Conservation (phyloP, 2,888 invertebrate genomes). For the Julus scanicus region DNA sequence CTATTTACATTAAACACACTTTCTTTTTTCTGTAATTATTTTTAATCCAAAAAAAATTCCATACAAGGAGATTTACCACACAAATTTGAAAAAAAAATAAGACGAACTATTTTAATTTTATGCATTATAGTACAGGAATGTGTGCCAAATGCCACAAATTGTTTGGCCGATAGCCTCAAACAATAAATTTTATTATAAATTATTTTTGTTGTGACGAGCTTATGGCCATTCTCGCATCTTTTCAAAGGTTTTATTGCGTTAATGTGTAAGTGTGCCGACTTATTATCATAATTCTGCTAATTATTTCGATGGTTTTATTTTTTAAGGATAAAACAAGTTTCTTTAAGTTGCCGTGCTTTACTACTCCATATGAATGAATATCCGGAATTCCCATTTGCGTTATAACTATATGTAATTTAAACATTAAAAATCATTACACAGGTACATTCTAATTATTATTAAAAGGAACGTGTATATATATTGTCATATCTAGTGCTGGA, state of each 20-base stretch:
- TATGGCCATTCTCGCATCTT: not conserved
- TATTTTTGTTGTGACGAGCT: not conserved
- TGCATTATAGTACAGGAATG: not conserved
- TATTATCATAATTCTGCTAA: not conserved
- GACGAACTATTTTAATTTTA: too few species aligned
- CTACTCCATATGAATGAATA: not conserved
- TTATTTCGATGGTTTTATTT: slow-evolving; percentile 8
- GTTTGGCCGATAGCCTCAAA: not conserved
- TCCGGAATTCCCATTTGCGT: too few species aligned
- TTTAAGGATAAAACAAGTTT: not conserved
- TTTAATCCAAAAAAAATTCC: too few species aligned
- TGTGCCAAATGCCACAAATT: not conserved
- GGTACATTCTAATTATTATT: too few species aligned
- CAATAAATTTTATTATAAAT: not conserved
- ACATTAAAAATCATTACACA: too few species aligned
- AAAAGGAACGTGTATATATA: too few species aligned
- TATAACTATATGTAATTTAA: too few species aligned
- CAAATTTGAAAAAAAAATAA: not conserved
- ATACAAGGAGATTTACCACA: not conserved
- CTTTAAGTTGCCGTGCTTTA: not conserved
- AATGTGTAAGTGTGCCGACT: not conserved
- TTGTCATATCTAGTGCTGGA: too few species aligned
- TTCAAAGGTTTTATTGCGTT: not conserved
- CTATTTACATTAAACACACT: too few species aligned
- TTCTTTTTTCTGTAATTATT: too few species aligned